phyloP scores from a whole-genome alignment of 35 echinoderm and acorn worm genomes.

The Apostichopus parvimensis region DNA sequence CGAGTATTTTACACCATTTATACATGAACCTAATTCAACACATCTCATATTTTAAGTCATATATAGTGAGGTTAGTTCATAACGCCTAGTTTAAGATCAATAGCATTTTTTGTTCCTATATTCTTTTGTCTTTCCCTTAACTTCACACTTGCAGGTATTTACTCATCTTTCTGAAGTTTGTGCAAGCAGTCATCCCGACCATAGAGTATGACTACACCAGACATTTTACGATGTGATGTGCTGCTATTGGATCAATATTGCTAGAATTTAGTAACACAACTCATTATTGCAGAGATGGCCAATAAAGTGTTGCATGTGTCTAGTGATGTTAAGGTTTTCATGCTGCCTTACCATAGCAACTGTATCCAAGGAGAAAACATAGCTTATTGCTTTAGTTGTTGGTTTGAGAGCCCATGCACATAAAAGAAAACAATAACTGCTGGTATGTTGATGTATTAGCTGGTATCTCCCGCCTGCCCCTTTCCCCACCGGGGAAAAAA shows the following conservation, averaged over 20 bases:
- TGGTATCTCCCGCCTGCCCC: too few relatives aligned
- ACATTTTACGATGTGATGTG: slow-evolving; percentile 94
- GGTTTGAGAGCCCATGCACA: too few relatives aligned
- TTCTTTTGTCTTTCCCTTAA: slow-evolving; percentile 67
- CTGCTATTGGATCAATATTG: background rate
- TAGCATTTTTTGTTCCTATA: too few relatives aligned
- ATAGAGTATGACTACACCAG: slow-evolving; percentile 99
- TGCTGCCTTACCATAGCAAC: slow-evolving; percentile 1
- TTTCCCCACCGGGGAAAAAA: too few relatives aligned
- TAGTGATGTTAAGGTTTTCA: background rate
- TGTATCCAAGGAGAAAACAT: background rate
- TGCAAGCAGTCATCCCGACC: slow-evolving; percentile 97
- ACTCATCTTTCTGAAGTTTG: slow-evolving; percentile 98
- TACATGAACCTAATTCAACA: too few relatives aligned
- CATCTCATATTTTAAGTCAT: too few relatives aligned
- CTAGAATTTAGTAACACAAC: background rate
- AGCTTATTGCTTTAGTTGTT: too few relatives aligned
- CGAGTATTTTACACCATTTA: too few relatives aligned
- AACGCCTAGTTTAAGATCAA: too few relatives aligned
- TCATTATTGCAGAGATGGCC: background rate
- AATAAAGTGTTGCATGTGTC: background rate
- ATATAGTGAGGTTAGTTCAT: too few relatives aligned
- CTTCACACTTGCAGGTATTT: slow-evolving; percentile 72
- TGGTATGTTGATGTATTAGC: too few relatives aligned
- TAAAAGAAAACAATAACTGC: too few relatives aligned